Evolutionary conservation across 92 coral and sea anemone species (phyloP).

Genomic region (Umimayanthus kanabou): DNA sequence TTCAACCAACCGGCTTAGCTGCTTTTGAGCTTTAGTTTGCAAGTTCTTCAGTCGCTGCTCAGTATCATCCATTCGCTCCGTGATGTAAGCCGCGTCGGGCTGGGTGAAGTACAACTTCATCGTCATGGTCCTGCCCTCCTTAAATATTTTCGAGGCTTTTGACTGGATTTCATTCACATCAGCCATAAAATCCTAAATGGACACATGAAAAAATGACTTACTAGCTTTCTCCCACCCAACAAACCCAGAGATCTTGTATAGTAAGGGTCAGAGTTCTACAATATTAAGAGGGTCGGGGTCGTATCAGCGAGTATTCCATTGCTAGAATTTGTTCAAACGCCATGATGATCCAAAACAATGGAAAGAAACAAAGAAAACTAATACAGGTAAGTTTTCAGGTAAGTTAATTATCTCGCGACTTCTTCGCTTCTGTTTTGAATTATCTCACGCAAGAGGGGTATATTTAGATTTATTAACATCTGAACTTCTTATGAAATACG

Average conservation of each 20-base stretch:
- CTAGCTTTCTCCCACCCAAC: not conserved
- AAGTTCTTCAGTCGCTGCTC: constrained; percentile 10
- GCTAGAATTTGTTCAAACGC: too few relatives aligned
- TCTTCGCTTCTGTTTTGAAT: too few relatives aligned
- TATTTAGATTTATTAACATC: too few relatives aligned
- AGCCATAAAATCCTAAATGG: constrained; percentile 32
- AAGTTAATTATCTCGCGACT: too few relatives aligned
- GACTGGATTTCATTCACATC: constrained; percentile 20
- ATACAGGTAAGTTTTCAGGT: too few relatives aligned
- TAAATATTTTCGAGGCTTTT: constrained; percentile 18
- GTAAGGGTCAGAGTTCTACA: too few relatives aligned
- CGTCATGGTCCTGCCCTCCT: constrained; percentile 31
- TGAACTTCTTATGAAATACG: too few relatives aligned
- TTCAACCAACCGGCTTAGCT: constrained; percentile 5
- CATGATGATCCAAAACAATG: too few relatives aligned
- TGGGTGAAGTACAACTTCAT: constrained; percentile 13
- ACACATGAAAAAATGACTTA: not conserved
- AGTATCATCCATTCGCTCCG: constrained; percentile 32
- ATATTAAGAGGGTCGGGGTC: too few relatives aligned
- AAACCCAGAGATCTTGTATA: not conserved
- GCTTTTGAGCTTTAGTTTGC: constrained; percentile 14
- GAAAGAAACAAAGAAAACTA: too few relatives aligned
- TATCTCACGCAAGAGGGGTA: too few relatives aligned
- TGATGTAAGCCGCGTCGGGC: constrained; percentile 20
- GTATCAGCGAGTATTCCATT: too few relatives aligned